Base-by-base conservation (phyloP, 2,113 vertebrate genomes). In the Psephotus haematonotus region DNA sequence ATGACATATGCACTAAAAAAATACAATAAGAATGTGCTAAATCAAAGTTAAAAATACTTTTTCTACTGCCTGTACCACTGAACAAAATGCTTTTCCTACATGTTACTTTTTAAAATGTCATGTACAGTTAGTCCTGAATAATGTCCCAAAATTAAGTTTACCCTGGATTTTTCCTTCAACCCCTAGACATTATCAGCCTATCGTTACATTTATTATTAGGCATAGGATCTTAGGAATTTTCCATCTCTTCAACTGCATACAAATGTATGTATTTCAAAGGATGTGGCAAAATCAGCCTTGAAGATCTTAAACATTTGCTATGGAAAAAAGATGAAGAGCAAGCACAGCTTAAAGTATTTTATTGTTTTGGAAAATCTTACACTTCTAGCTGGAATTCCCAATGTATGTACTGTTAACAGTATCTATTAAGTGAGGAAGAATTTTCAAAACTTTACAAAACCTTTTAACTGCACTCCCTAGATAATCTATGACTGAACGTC, bases 311-410 rank as follows among this genome's bases (percentile, higher is more conserved):
- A 88, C 9, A 1, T 93, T 90, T 94, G 50, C 64, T 78, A 57
- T 62, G 90, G 79, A 90, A 82, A 88, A 76, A 82, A 88, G 18
- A 94, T 7, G 44, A 28, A 71, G 47, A 83, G 39, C 49, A 92
- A 85, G 68, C 43, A 85, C 7, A 88, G 78, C 77, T 92, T 82
- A 64, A 96, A 95, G 23, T 64, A 84, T 68, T 95, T 95, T 90
- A 95, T 88, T 93, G 78, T 92, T 89, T 92, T 92, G 86, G 92
- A 96, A 96, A 92, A 69, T 79, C 64, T 82, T 86, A 93, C 9
- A 7, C 47, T 57, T 68, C 41, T 70, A 92, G 49, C 44, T 89
- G 74, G 88, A 94, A 94, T 82, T 92, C 83, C 83, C 63, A 62
- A 55, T 39, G 27, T 69, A 67, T 3, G 23, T 50, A 87, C 14